phyloP scores from a whole-genome alignment of 2,797 vertebrate species.

The Anabacerthia variegaticeps region DNA sequence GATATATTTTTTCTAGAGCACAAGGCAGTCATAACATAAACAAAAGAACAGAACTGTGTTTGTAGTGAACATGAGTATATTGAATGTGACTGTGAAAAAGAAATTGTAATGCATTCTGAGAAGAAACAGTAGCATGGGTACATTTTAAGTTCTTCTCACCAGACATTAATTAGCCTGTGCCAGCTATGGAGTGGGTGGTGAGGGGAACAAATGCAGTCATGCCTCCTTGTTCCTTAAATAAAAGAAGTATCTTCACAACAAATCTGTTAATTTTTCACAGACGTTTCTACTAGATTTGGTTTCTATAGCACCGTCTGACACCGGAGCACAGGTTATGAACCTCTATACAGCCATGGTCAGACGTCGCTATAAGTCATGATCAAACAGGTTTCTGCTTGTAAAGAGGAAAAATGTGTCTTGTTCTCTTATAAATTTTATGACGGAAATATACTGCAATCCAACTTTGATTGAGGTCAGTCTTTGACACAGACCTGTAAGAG shows the following conservation, averaged over 20 bases:
- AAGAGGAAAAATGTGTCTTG: not conserved
- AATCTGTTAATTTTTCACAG: not conserved
- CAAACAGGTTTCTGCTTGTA: not conserved
- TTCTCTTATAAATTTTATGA: not conserved
- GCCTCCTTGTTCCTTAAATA: not conserved
- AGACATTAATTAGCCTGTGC: not conserved
- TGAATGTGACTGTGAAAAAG: not conserved
- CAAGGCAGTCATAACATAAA: not conserved
- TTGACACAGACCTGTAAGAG: not conserved
- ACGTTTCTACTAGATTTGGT: not conserved
- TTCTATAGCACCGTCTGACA: not conserved
- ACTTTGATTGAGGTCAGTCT: not conserved
- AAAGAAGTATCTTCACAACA: not conserved
- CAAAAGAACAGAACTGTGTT: not conserved
- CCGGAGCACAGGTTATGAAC: not conserved
- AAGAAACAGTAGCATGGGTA: not conserved
- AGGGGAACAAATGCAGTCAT: not conserved
- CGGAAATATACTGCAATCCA: not conserved
- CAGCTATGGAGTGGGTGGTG: not conserved
- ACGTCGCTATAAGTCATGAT: not conserved
- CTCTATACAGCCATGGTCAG: not conserved
- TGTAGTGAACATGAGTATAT: not conserved
- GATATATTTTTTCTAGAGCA: not conserved
- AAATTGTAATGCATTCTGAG: not conserved
- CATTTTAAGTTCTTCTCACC: not conserved